A percentile compares a stretch with the other conserved stretches of the same genome.
These are phyloP conservation scores for Tachina grossa DNA, from an alignment of 2,888 invertebrate genomes.

Conservation along the genomic window DNA sequence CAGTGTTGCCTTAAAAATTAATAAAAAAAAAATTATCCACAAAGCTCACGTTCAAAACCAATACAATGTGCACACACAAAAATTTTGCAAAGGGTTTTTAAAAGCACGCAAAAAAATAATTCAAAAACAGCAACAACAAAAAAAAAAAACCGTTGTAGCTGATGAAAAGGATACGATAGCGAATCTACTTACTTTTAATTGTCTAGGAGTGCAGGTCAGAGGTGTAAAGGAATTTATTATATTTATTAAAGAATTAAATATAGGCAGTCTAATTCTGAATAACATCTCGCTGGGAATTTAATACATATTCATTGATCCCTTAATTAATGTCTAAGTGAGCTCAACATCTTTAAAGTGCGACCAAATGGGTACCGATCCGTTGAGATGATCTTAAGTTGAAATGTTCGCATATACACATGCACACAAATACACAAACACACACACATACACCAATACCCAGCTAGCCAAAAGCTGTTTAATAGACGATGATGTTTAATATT, in stretches of 20 bases:
- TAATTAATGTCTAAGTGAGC: too few relatives aligned
- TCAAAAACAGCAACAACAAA: slow-evolving; percentile 22
- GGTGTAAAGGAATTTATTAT: slow-evolving; percentile 6
- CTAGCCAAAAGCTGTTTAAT: too few relatives aligned
- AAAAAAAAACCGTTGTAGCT: slow-evolving; percentile 40
- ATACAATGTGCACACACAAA: slow-evolving; percentile 46
- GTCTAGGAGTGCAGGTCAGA: background rate
- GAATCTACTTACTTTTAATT: slow-evolving; percentile 25
- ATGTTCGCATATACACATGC: too few relatives aligned
- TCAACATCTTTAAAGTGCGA: too few relatives aligned
- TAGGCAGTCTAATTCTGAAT: background rate
- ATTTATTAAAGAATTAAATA: background rate
- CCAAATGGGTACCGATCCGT: too few relatives aligned
- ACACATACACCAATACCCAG: too few relatives aligned
- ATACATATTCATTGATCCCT: too few relatives aligned
- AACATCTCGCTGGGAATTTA: too few relatives aligned
- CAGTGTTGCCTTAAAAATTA: slow-evolving; percentile 28
- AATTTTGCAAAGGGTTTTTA: slow-evolving; percentile 52
- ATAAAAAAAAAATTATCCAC: background rate
- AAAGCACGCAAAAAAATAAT: slow-evolving; percentile 4
- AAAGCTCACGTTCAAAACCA: slow-evolving; percentile 31
- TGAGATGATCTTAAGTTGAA: too few relatives aligned
- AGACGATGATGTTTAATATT: too few relatives aligned
- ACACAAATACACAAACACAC: too few relatives aligned
- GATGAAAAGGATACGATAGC: slow-evolving; percentile 62